phyloP scores from a whole-genome alignment of 2,888 invertebrate species.

The Noctuana brunneofusca region DNA sequence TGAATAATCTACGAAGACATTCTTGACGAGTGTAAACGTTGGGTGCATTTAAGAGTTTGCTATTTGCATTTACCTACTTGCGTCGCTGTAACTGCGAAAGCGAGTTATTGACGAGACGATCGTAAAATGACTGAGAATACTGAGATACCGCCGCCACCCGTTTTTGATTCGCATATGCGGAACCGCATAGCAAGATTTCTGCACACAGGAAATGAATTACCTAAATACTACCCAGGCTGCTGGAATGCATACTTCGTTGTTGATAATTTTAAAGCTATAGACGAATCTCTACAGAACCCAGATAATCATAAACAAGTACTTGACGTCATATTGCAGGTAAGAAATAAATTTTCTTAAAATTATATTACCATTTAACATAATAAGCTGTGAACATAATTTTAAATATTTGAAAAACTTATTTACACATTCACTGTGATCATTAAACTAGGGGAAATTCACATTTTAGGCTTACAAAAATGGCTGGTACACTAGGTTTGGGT shows the following conservation, averaged over 20 bases:
- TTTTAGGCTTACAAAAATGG: conserved; percentile 76
- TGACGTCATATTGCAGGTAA: conserved; percentile 66
- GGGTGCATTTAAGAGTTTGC: conserved; percentile 28
- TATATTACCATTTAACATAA: no score
- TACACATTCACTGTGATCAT: no score
- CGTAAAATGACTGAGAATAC: conserved; percentile 17
- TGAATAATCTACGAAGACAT: conserved; percentile 36
- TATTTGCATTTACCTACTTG: conserved; percentile 29
- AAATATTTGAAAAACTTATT: no score
- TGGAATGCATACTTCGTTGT: conserved; percentile 76
- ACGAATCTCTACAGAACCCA: conserved; percentile 48
- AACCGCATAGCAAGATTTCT: conserved; percentile 75
- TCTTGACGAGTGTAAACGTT: conserved; percentile 19
- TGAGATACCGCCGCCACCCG: conserved; percentile 54
- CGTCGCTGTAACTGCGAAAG: conserved; percentile 20
- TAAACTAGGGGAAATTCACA: conserved; percentile 33
- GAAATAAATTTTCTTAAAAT: background rate
- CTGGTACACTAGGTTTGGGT: conserved; percentile 79
- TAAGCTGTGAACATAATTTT: no score
- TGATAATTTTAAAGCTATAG: conserved; percentile 66
- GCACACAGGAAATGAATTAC: conserved; percentile 78
- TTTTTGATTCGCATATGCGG: conserved; percentile 59
- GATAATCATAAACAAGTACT: conserved; percentile 58
- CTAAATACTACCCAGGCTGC: conserved; percentile 82
- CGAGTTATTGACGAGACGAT: conserved; percentile 18